Conservation (phyloP, 2,113 vertebrate genomes). For the Dasyprocta punctata region DNA sequence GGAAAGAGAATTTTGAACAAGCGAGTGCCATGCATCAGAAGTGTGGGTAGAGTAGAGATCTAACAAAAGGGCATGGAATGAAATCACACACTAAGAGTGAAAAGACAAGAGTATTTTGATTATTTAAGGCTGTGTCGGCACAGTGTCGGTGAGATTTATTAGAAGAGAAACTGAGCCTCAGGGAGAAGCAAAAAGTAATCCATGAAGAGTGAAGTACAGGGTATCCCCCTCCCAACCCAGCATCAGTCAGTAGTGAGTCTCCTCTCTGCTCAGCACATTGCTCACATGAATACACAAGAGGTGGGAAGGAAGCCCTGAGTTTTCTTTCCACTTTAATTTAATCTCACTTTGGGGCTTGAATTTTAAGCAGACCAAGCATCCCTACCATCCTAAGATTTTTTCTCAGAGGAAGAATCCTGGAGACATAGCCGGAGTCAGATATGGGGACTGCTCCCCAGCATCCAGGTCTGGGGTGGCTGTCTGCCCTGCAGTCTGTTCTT, state of each 20-base stretch:
- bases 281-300: fast-evolving
- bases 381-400: neutral
- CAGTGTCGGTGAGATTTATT: fast-evolving
- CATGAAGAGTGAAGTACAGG: fast-evolving
- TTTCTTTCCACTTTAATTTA: neutral
- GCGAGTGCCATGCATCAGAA: neutral
- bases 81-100: too few relatives aligned
- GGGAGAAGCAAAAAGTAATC: fast-evolving
- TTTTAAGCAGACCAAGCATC: neutral
- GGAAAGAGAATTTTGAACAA: neutral
- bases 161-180: neutral
- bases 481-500: fast-evolving
- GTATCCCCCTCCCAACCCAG: fast-evolving
- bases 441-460: neutral
- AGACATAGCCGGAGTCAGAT: fast-evolving
- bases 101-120: fast-evolving
- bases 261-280: neutral
- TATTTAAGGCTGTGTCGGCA: fast-evolving
- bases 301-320: neutral
- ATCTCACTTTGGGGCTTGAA: too few relatives aligned
- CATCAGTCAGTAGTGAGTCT: fast-evolving
- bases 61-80: neutral
- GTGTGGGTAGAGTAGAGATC: neutral
- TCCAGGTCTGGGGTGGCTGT: neutral
- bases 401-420: neutral